phyloP scores from a whole-genome alignment of 1,140 invertebrate species.

The Gonatopus flavifemur region DNA sequence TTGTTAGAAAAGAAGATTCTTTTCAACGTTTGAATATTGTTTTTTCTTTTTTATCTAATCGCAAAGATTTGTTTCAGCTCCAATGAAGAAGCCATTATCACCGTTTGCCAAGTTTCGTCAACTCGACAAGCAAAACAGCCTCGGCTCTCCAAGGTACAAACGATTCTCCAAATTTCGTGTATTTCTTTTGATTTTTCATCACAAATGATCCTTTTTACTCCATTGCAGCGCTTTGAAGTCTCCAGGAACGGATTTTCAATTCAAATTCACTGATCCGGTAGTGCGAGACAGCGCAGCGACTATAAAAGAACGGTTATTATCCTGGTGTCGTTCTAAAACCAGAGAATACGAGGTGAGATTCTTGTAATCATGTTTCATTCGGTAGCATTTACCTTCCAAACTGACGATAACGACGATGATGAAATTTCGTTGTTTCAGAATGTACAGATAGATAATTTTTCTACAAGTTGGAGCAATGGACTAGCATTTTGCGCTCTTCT shows the following conservation, averaged over 20 bases:
- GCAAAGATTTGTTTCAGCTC: too few relatives aligned
- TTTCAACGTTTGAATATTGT: too few relatives aligned
- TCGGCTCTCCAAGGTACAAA: slow-evolving; percentile 71
- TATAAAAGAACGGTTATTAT: slow-evolving; percentile 93
- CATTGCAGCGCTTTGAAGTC: slow-evolving; percentile 48
- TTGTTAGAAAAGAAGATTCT: too few relatives aligned
- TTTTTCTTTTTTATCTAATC: too few relatives aligned
- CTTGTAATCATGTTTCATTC: background rate
- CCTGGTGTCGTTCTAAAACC: slow-evolving; percentile 95
- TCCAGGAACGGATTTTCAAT: slow-evolving; percentile 62
- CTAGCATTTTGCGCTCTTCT: slow-evolving; percentile 95
- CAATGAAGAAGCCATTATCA: slow-evolving; percentile 73
- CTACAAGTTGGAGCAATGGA: slow-evolving; percentile 93
- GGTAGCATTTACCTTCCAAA: background rate
- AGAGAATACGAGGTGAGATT: slow-evolving; percentile 87
- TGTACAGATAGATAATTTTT: slow-evolving; percentile 95
- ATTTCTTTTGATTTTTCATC: slow-evolving; percentile 20
- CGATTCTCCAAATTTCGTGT: background rate
- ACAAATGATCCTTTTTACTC: slow-evolving; percentile 8
- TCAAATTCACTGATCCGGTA: slow-evolving; percentile 85
- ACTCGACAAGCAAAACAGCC: slow-evolving; percentile 82
- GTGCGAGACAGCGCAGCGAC: slow-evolving; percentile 84
- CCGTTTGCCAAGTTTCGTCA: slow-evolving; percentile 89
- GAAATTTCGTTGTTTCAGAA: slow-evolving; percentile 65
- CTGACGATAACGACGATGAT: background rate